phyloP scores from a whole-genome alignment of 2,797 vertebrate species.

The Periparus ater region DNA sequence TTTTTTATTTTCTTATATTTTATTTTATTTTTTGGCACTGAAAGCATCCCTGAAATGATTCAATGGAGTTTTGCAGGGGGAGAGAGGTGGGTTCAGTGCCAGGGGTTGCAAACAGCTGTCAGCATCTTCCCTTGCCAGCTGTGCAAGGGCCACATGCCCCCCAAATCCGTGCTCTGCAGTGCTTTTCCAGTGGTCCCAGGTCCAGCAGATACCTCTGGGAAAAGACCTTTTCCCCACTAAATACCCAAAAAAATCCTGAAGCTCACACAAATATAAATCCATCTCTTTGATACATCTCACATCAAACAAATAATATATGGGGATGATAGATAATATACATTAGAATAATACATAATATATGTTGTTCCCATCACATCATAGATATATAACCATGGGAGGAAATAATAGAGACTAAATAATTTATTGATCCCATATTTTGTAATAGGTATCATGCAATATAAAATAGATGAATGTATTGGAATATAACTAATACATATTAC shows the following conservation, averaged over 20 bases:
- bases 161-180: neutral
- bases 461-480: neutral
- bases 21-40: neutral
- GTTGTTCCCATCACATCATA: neutral
- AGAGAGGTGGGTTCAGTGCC: neutral
- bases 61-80: rapidly evolving
- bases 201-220: too few species aligned
- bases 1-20: neutral
- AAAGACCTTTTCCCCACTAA: neutral
- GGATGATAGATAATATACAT: neutral
- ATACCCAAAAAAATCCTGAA: neutral
- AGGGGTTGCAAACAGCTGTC: neutral
- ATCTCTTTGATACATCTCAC: neutral
- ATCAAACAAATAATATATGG: neutral
- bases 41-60: neutral
- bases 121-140: neutral
- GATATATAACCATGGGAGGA: neutral
- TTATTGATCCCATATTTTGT: neutral
- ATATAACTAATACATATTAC: neutral
- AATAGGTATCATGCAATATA: too few species aligned
- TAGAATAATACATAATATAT: neutral
- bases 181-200: neutral
- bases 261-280: rapidly evolving
- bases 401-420: neutral
- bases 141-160: neutral